Evolutionary conservation across 2,113 vertebrate genomes (phyloP).

Genomic region (Festucalex cinctus): DNA sequence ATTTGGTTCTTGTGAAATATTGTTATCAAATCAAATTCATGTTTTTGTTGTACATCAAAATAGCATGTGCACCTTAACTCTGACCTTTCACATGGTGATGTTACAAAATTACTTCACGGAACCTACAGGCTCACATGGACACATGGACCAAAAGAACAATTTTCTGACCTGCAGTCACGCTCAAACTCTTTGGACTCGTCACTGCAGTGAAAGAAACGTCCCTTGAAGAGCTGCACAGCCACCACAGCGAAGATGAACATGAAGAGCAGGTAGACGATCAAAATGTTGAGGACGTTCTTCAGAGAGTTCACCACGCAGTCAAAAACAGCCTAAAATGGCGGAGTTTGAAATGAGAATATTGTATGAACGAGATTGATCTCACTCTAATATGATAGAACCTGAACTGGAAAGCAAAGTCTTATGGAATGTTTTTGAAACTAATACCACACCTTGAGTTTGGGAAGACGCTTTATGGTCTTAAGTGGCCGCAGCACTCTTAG

Average conservation of each 20-base stretch:
- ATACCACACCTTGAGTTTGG: conserved; percentile 86
- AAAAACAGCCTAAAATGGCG: conserved; percentile 82
- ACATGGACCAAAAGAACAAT: neutral
- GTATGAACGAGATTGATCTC: neutral
- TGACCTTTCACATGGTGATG: too few relatives aligned
- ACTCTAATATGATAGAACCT: neutral
- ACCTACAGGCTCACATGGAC: too few relatives aligned
- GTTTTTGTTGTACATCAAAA: too few relatives aligned
- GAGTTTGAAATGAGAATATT: conserved; percentile 1
- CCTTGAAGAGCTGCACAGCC: conserved; percentile 95
- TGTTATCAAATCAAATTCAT: too few relatives aligned
- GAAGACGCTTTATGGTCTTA: conserved; percentile 94
- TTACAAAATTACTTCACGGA: too few relatives aligned
- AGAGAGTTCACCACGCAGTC: conserved; percentile 96
- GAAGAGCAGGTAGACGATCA: conserved; percentile 97
- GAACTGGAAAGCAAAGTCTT: neutral
- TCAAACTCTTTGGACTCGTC: conserved; percentile 95
- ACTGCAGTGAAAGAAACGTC: conserved; percentile 93
- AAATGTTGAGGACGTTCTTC: conserved; percentile 96
- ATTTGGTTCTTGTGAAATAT: too few relatives aligned
- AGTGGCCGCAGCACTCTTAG: conserved; percentile 89
- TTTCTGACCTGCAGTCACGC: conserved; percentile 76
- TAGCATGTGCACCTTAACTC: too few relatives aligned
- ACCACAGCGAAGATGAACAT: conserved; percentile 99
- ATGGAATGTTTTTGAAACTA: neutral